Base-by-base conservation (phyloP, 2,113 vertebrate genomes). In the Zosterops japonicus region DNA sequence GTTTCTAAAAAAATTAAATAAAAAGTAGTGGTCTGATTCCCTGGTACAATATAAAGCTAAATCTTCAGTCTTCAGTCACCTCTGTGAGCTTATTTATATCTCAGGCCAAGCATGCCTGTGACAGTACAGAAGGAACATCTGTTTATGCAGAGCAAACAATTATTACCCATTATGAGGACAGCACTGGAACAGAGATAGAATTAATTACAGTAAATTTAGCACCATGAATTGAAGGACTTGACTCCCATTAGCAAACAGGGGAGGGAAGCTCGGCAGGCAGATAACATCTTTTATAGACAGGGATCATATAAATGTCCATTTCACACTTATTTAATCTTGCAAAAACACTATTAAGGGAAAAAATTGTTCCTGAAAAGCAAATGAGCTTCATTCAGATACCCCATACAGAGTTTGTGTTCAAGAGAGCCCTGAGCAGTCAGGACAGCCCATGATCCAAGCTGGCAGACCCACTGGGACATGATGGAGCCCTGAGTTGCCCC, bases 171-270 rank as follows among this genome's bases (percentile, higher is more conserved):
- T 87, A 84, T 31, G 56, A 89, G 68, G 53, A 69, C n/a, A 87
- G 61, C 31, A 33, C 42, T 79, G 56, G 61, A 92, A 84, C 44
- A 92, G 22, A 94, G 52, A 89, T 64, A 65, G 41, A 91, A 96
- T 92, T 83, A 92, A 89, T 94, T 91, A 91, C 52, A 82, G 60
- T 79, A 76, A 82, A 89, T 92, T 87, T 94, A 68, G n/a, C 87
- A 84, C 41, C n/a, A 75, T 84, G 77, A 90, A 90, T 89, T 75
- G 65, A 87, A 89, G 57, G 44, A 84, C 61, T 94, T 7, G 5
- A 71, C 53, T 87, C n/a, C 31, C 57, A 84, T 87, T 81, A 94
- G 36, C 80, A 94, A 94, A 78, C 12, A 93, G 29, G n/a, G n/a
- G 52, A 81, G 64, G 50, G 64, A 87, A 89, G 55, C 20, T 94